Evolutionary conservation across 2,888 invertebrate species (phyloP), one percentile per base, ranked within the genome.

Genomic region (Amorpha juglandis): DNA sequence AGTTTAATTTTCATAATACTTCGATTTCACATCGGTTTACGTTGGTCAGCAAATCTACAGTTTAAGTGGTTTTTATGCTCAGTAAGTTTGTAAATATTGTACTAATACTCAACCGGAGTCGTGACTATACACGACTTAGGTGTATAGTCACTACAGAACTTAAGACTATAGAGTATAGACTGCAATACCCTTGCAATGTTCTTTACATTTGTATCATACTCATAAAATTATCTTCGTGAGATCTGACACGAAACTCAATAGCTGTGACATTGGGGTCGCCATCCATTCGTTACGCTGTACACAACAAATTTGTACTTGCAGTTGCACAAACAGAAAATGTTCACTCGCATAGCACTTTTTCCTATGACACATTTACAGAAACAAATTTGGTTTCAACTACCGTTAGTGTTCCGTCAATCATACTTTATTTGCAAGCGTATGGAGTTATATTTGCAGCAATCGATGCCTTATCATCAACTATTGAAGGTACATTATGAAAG

Each of bases 341-440:
- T 73, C 47, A 45, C 21, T 42, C 67, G 45, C 72, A 84, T 84
- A 78, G 77, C 70, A 68, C 72, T 78, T 78, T 83, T 84, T 88
- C 77, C 81, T 80, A 70, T 73, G 80, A 77, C 78, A 78, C 68
- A 77, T 80, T 80, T 82, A 71, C 72, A 70, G 64, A 68, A 68
- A 68, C 73, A 73, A 75, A 71, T 74, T 78, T 76, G 78, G 70
- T 74, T 78, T 82, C 71, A 67, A 74, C 72, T 75, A 81, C 81
- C 82, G 83, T 85, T 87, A 83, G 78, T 82, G 87, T 84, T 83
- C 82, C 84, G 79, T 83, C 82, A 83, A 82, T 84, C 82, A 84
- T 78, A 78, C 78, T 74, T 80, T 82, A 81, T 86, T 82, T 81
- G 78, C 80, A 76, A 77, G 77, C 64, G 64, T 76, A 65, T 72